phyloP scores from a whole-genome alignment of 1,140 invertebrate species.

The Aphelenchoides fujianensis region DNA sequence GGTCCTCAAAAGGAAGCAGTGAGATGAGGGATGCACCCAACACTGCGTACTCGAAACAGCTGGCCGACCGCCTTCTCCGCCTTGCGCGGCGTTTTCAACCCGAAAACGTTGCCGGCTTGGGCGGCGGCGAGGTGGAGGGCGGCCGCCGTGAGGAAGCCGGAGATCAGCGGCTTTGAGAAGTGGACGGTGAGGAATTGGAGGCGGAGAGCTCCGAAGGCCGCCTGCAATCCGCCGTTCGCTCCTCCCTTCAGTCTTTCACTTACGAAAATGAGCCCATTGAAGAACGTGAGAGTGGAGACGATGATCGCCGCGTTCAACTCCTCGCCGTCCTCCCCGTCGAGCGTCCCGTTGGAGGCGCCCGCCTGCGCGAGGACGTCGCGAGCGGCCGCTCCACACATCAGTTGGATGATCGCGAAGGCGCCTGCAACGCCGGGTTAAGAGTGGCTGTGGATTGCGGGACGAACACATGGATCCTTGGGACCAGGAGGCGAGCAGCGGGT shows the following conservation, averaged over 20 bases:
- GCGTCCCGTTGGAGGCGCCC: slow-evolving; percentile 16
- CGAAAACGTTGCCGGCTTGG: slow-evolving; percentile 9
- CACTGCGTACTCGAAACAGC: slow-evolving; percentile 2
- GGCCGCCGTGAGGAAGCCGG: slow-evolving; percentile 16
- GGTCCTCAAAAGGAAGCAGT: neutral
- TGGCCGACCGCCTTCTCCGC: neutral
- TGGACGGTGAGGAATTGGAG: slow-evolving; percentile 14
- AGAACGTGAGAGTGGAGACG: slow-evolving; percentile 20
- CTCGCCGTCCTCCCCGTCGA: neutral
- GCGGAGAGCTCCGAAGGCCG: neutral
- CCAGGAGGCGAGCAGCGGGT: slow-evolving; percentile 26
- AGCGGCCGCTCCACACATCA: slow-evolving; percentile 26
- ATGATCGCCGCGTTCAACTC: slow-evolving; percentile 3
- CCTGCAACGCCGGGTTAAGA: slow-evolving; percentile 12
- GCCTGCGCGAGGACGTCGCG: neutral
- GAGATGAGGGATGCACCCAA: too few relatives aligned
- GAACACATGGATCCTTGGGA: slow-evolving; percentile 23
- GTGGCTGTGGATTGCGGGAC: too few relatives aligned
- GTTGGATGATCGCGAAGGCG: slow-evolving; percentile 24
- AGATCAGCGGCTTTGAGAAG: slow-evolving; percentile 16
- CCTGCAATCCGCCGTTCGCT: neutral
- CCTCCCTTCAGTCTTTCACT: neutral
- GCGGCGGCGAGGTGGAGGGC: neutral
- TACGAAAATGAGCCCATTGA: slow-evolving; percentile 13
- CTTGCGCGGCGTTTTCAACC: too few relatives aligned